A percentile compares a stretch with the other conserved stretches of the same genome.
Conservation (phyloP, 2,113 vertebrate species). For the Sander lucioperca region DNA sequence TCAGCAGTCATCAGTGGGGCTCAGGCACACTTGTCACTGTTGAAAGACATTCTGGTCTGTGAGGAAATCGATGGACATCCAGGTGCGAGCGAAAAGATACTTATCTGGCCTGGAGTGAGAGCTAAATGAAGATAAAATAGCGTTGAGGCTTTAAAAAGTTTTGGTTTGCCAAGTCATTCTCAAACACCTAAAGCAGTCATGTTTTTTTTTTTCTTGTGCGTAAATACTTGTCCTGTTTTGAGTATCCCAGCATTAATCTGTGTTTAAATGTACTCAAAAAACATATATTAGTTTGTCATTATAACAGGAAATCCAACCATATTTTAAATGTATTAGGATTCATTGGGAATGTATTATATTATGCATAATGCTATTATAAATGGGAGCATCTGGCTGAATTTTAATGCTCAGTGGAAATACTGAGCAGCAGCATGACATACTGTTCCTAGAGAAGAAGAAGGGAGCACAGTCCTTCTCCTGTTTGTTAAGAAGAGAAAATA, state of each 20-base stretch:
- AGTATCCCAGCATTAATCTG: background rate
- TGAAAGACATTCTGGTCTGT: constrained; percentile 43
- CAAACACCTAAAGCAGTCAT: background rate
- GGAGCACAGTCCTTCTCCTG: background rate
- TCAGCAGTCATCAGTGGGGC: constrained; percentile 61
- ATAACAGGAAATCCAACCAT: too few species aligned
- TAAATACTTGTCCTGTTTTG: background rate
- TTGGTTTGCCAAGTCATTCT: constrained; percentile 15
- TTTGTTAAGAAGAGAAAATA: constrained; percentile 1
- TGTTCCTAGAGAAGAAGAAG: background rate
- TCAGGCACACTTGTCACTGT: constrained; percentile 47
- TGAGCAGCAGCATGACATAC: background rate
- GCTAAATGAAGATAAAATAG: constrained; percentile 15
- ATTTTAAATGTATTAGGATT: background rate
- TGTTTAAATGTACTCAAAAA: background rate
- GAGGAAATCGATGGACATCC: constrained; percentile 18
- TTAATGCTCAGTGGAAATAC: constrained; percentile 1
- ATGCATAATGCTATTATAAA: constrained; percentile 19
- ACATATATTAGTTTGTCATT: background rate
- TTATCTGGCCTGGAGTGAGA: constrained; percentile 21
- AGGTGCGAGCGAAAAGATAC: constrained; percentile 30
- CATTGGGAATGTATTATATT: background rate
- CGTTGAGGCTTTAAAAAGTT: constrained; percentile 35
- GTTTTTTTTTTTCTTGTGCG: background rate
- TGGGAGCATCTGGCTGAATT: constrained; percentile 2